Evolutionary conservation across 1,140 invertebrate species (phyloP), one percentile per base, ranked within the genome.

Genomic region (Drosophila pandora): DNA sequence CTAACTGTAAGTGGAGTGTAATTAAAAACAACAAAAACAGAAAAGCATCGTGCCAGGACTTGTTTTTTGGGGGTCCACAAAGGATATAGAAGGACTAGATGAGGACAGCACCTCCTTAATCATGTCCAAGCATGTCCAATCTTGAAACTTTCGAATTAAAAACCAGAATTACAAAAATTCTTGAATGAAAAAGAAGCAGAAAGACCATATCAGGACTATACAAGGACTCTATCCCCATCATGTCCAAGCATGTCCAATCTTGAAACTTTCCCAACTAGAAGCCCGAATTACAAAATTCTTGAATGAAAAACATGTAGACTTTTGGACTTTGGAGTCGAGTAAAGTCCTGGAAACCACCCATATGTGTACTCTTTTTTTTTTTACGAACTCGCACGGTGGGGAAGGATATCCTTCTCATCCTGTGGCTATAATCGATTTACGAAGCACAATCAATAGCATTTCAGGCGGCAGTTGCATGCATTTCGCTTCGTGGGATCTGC

Each of bases 401-500:
- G 34, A 3, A 37, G n/a, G 39, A 41, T n/a, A 41, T 22, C 2
- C 43, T 23, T 7, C 28, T 17, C 43, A 43, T 28, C 58, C 45
- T 48, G 17, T 30, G 13, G 45, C 43, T 47, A 53, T 64, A 67
- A 67, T 67, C 63, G 63, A 67, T 67, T 67, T 64, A 67, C 34
- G 59, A 25, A 52, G 47, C 47, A 21, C 32, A 43, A 64, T 52
- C 61, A 43, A 64, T 53, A 49, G 41, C 48, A 64, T 64, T 60
- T 21, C 17, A 47, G 43, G 43, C 17, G 43, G 43, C 17, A 47
- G 43, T 47, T 47, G 50, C 25, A 61, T 53, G 43, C 43, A 53
- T 52, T 60, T 39, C 56, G 43, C 60, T 21, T 68, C 73, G 76
- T 39, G 64, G 76, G 62, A 82, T 59, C 70, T 67, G 49, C 49